Base-by-base conservation (phyloP, 2,888 invertebrate genomes). In the Zeuzera pyrina region DNA sequence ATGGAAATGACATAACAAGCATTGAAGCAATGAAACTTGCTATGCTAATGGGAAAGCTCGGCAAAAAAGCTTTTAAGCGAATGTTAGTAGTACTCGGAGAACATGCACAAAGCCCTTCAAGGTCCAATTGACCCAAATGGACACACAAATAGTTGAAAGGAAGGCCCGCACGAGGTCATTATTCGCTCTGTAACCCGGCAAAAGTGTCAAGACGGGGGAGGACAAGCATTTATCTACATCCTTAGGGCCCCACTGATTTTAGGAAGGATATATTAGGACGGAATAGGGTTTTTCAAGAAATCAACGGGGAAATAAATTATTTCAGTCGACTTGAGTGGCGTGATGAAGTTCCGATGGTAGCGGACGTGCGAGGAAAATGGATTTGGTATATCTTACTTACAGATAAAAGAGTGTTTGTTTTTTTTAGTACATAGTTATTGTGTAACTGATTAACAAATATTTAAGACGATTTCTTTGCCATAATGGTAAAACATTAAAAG, bases 91-190 rank as follows among this genome's bases (percentile, higher is more conserved):
- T 69, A n/a, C n/a, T n/a, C n/a, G n/a, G n/a, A n/a, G n/a, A n/a
- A n/a, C n/a, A 71, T 71, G 72, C 69, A 70, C 65, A 66, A 65
- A 72, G 69, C 70, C 56, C 57, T 67, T 61, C 58, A 60, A 68
- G 67, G 63, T 63, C 68, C 79, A 73, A 77, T 78, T 73, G 77
- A 78, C 76, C 78, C 66, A 78, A 81, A 81, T 79, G 77, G 72
- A 63, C 73, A 69, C 65, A 73, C 71, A 70, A 72, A 77, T 77
- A 78, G 77, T 71, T 68, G 68, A 76, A 76, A 73, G 62, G 65
- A 62, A 56, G 58, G 56, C 58, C 57, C 60, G 53, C 50, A 62
- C 57, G 65, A 68, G 70, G 71, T 77, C 78, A 72, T 79, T 79
- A 78, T 73, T 77, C 71, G 76, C 65, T 65, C 61, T 64, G 66